Percentiles rank a stretch among this genome's conserved stretches.
Conservation (phyloP, 2,113 vertebrate genomes). For the Peromyscus polionotus region DNA sequence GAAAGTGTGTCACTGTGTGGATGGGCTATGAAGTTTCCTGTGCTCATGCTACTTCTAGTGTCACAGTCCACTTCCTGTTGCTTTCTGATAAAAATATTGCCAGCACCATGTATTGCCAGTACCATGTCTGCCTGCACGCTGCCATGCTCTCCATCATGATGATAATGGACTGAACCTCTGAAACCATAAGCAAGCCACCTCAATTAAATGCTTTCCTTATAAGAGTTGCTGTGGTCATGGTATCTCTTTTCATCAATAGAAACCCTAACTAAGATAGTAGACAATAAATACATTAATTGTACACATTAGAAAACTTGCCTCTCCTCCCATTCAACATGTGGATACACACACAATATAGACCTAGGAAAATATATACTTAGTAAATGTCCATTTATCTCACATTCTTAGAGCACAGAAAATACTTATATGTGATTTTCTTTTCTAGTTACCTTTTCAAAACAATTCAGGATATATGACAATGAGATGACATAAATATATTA, state of each 20-base stretch:
- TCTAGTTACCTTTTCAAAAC: constrained; percentile 71
- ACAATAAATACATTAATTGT: constrained; percentile 2
- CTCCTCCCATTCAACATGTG: not conserved
- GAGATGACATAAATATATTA: constrained; percentile 78
- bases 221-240: not conserved
- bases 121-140: not conserved
- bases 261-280: not conserved
- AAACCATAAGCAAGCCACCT: not conserved
- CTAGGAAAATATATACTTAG: constrained; percentile 18
- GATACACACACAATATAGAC: not conserved
- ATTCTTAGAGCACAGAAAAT: constrained; percentile 56
- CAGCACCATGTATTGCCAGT: not conserved
- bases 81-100: not conserved
- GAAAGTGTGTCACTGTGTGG: not conserved
- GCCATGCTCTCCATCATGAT: not conserved
- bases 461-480: constrained; percentile 70
- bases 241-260: not conserved
- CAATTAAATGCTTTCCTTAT: not conserved
- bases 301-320: not conserved
- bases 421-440: constrained; percentile 51
- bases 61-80: not conserved
- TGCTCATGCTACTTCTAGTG: not conserved
- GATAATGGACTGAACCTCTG: not conserved
- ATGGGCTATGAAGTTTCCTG: not conserved
- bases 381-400: constrained; percentile 59